These are phyloP conservation scores for Pseudobourletiella spinata DNA, from an alignment of 1,140 invertebrate genomes.

Conservation along the genomic window DNA sequence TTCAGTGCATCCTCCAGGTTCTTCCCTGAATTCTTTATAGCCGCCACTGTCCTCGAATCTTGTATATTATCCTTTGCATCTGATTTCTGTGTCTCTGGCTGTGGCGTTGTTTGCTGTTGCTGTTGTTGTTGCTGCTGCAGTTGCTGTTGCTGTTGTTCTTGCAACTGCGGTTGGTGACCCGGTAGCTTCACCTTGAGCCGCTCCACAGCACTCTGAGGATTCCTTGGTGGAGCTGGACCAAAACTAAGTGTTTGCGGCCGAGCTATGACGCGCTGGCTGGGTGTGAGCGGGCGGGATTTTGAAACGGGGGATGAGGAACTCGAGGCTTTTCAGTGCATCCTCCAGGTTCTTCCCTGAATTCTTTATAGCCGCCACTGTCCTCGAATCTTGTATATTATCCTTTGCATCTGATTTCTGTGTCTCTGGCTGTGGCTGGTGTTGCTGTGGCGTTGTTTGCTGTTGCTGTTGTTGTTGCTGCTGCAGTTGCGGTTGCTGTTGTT, in stretches of 20 bases:
- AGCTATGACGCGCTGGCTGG: not conserved
- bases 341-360: conserved; percentile 54
- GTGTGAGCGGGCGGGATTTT: too few species aligned
- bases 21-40: conserved; percentile 25
- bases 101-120: too few species aligned
- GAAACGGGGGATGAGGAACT: too few species aligned
- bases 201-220: conserved; percentile 19
- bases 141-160: too few species aligned
- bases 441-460: too few species aligned
- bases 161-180: too few species aligned
- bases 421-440: too few species aligned
- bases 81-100: too few species aligned
- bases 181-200: conserved; percentile 22
- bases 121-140: too few species aligned
- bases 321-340: conserved; percentile 74
- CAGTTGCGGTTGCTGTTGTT: too few species aligned
- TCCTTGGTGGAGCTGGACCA: not conserved
- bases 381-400: not conserved
- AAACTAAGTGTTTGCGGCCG: not conserved
- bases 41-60: not conserved
- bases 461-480: too few species aligned
- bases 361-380: conserved; percentile 10
- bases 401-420: too few species aligned
- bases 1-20: conserved; percentile 77
- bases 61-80: not conserved